These are phyloP conservation scores for Metellina segmentata DNA, from an alignment of 2,888 invertebrate species.

Conservation along the genomic window DNA sequence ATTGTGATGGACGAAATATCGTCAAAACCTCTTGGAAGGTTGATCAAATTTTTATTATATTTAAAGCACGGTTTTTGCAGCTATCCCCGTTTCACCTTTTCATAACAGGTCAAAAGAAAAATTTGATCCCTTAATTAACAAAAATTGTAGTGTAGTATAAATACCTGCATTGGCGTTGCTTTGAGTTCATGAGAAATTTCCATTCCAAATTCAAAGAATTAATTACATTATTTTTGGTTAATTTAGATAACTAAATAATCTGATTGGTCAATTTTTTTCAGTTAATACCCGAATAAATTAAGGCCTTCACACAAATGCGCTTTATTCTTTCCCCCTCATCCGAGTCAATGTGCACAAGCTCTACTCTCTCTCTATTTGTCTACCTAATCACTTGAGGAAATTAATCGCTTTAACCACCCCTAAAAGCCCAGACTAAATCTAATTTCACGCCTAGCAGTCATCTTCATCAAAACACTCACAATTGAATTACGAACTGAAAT, in stretches of 20 bases:
- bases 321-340: background rate
- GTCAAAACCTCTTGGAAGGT: too few species aligned
- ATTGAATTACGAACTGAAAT: background rate
- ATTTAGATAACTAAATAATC: background rate
- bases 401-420: background rate
- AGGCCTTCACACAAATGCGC: background rate
- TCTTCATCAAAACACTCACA: constrained; percentile 1
- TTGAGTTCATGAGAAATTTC: too few species aligned
- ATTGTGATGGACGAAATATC: too few species aligned
- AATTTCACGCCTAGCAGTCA: background rate
- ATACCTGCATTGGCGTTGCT: too few species aligned
- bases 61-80: too few species aligned
- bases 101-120: too few species aligned
- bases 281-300: background rate
- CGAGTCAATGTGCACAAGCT: background rate
- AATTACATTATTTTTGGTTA: background rate
- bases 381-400: background rate
- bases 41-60: too few species aligned
- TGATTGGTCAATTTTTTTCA: background rate
- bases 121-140: too few species aligned
- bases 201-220: background rate
- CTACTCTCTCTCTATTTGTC: too few species aligned
- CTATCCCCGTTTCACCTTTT: too few species aligned
- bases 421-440: background rate
- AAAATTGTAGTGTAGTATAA: too few species aligned